Base-by-base conservation (phyloP, 2,113 vertebrate species). In the Delphinus delphis region DNA sequence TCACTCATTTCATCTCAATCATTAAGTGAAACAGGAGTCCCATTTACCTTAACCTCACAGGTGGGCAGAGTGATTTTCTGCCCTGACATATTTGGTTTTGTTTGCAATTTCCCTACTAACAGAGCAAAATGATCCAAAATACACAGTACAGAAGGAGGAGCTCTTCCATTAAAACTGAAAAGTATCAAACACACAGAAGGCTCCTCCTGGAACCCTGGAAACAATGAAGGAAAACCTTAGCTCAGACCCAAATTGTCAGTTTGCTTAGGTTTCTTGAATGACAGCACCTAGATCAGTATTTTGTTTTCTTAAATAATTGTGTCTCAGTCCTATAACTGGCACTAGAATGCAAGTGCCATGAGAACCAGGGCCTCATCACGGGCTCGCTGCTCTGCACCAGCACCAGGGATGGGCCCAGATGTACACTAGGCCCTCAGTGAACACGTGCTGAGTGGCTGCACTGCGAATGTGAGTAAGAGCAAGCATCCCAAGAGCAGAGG, bases 101-200 rank as follows among this genome's bases (percentile, higher is more conserved):
- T 44, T 80, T 88, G 33, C 71, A 89, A 31, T 55, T 93, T 71
- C 91, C 28, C 63, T 85, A 25, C 33, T 77, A 84, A 90, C 3
- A 96, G 79, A 90, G 28, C 53, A 86, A 65, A 95, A 89, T 44
- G 38, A 26, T 8, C 25, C 50, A 67, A 88, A 92, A 60, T 26
- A 62, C 1, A 20, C 0, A 65, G 44, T 25, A 71, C 55, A 70
- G 58, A 44, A 93, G 82, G 44, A 71, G 38, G 23, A 71, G 28
- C 62, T 76, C 90, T 80, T 55, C 41, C 60, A 13, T 53, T 14
- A 55, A 86, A 90, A 87, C 23, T 31, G 2, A 8, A 71, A 74
- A 74, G 6, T 17, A 26, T 31, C 63, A 58, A 55, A 81, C 5
- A 47, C 63, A 70, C 18, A 62, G 28, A 74, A n/a, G 31, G n/a